Evolutionary conservation across 2,888 invertebrate species (phyloP), one percentile per base, ranked within the genome.

Genomic region (Arge pagana): DNA sequence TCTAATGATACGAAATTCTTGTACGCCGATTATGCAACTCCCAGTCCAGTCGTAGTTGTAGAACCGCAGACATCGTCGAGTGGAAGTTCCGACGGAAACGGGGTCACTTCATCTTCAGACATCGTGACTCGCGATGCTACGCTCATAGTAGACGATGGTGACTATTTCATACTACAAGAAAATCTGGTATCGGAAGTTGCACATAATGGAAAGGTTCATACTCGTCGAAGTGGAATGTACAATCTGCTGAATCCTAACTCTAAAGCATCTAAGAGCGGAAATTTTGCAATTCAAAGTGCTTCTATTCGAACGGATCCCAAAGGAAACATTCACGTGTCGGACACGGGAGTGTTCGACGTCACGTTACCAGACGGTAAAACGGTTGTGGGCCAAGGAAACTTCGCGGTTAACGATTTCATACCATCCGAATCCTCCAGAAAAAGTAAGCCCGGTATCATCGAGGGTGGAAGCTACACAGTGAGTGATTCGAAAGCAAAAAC

Each of bases 161-260:
- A 31, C 21, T 11, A 31, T 21, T 43, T 43, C 23, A 43, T 43
- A 21, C 23, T 45, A 21, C 31, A 33, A 45, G 23, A 33, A n/a
- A 10, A 23, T 8, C n/a, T 45, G 13, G 15, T 16, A 23, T 4
- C 13, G 15, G 6, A 21, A 16, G 23, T 4, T 6, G 45, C 31
- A 24, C 15, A 2, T 3, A 0, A 19, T 35, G 33, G 45, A 33
- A 45, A 45, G 13, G 45, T 45, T 10, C 15, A 24, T 8, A 23
- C 23, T 24, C 33, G 23, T 11, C 15, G 19, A 21, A 10, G 15
- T 15, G 45, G 45, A 33, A 21, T 15, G 19, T 45, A 45, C 33
- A 21, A 33, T 3, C 21, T 45, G 5, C n/a, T 15, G 3, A 23
- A 45, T 21, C 45, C 45, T 4, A 15, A 3, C 10, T 24, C 23